A percentile compares a stretch with the other conserved stretches of the same genome.
phyloP scores from a whole-genome alignment of 2,888 invertebrate species.

The Achlya flavicornis region DNA sequence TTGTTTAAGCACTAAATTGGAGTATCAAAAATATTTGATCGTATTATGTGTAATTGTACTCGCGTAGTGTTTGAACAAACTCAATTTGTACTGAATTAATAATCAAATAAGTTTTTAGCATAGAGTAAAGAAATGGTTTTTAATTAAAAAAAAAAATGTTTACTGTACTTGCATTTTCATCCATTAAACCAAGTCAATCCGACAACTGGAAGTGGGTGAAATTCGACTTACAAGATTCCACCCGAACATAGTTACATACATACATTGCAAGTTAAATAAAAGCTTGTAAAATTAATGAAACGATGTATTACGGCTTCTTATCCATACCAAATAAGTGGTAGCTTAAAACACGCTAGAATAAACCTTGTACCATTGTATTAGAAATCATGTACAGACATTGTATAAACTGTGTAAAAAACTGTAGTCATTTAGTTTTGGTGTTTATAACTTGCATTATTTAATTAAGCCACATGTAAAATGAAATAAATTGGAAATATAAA shows the following conservation, averaged over 20 bases:
- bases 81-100: not conserved
- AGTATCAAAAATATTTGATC: not conserved
- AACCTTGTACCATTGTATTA: not conserved
- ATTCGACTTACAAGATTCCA: too few relatives aligned
- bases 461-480: not conserved
- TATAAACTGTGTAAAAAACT: conserved; percentile 36
- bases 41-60: not conserved
- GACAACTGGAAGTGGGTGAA: too few relatives aligned
- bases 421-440: not conserved
- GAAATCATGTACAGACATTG: conserved; percentile 28
- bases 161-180: too few relatives aligned
- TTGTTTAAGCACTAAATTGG: not conserved
- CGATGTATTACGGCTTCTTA: not conserved
- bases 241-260: too few relatives aligned
- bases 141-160: too few relatives aligned
- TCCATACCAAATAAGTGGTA: not conserved
- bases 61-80: not conserved
- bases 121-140: too few relatives aligned
- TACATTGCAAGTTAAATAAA: too few relatives aligned
- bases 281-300: not conserved
- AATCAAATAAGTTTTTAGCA: too few relatives aligned
- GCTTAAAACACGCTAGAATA: conserved; percentile 4
- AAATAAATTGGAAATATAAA: not conserved
- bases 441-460: not conserved
- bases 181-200: too few relatives aligned